These are phyloP conservation scores for Dendrolimus houi DNA, from an alignment of 2,888 invertebrate species.

Conservation along the genomic window DNA sequence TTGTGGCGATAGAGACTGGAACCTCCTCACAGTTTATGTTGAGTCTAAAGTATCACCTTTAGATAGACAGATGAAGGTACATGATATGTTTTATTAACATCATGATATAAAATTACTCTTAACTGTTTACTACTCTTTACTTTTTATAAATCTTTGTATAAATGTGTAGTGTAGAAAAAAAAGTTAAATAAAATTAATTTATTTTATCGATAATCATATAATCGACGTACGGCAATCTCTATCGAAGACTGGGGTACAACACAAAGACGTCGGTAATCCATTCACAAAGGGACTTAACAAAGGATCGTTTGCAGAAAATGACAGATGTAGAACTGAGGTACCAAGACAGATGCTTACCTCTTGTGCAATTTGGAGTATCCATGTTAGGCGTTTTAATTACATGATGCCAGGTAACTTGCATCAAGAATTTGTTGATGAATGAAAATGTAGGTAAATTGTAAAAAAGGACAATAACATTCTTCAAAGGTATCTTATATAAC, in stretches of 20 bases:
- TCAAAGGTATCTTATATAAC: no score
- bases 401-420: background rate
- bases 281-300: constrained; percentile 46
- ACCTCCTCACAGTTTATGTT: no score
- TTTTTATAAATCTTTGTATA: no score
- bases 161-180: no score
- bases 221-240: constrained; percentile 22
- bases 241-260: constrained; percentile 47
- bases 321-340: constrained; percentile 1
- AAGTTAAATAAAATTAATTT: no score
- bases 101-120: no score
- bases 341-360: constrained; percentile 5
- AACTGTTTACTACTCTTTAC: no score
- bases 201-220: background rate
- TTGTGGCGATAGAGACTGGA: no score
- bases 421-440: constrained; percentile 21
- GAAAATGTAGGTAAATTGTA: constrained; percentile 69
- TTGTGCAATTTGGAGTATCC: background rate
- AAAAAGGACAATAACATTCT: no score
- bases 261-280: constrained; percentile 56
- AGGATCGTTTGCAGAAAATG: constrained; percentile 7
- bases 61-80: no score
- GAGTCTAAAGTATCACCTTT: no score
- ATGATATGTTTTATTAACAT: no score
- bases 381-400: background rate